Evolutionary conservation across 2,113 vertebrate genomes (phyloP), one percentile per base, ranked within the genome.

Genomic region (Hirundichthys speculiger): DNA sequence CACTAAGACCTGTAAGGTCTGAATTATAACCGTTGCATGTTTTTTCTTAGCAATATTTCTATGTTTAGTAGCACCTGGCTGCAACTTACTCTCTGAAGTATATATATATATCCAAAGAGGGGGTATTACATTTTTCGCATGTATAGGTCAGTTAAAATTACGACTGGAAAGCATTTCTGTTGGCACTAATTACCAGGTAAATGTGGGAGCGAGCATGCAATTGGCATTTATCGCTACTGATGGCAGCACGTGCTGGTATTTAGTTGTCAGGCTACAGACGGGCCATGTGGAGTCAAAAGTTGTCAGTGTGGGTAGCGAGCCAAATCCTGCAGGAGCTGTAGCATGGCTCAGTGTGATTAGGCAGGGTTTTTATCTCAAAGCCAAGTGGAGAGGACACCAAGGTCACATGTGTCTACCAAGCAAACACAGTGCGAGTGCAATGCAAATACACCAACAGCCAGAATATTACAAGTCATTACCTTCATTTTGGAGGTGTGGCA

Each of bases 161-260:
- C 11, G 68, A 65, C 27, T 75, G 69, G 59, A 55, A 62, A 49
- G 67, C 47, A 77, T 84, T 71, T 64, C 53, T 73, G 58, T 57
- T 54, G 70, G 54, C 75, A 69, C 81, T 83, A 76, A 80, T 83
- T 85, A 74, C 73, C 74, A 67, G 82, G 72, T 64, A 73, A 85
- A 78, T 78, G 69, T 69, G 48, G 59, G 73, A 68, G 63, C 73
- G 72, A 69, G 74, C 83, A 62, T 84, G 85, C 80, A 76, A 90
- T 87, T 88, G 85, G 83, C 80, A 88, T 89, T 87, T 84, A 83
- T 80, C 67, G 38, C 77, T 46, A 86, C 68, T 79, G 84, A 90
- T 81, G 74, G 74, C 80, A 84, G 76, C 86, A 80, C 80, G 82
- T 85, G 86, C 73, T 89, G 79, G 73, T 82, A 79, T 89, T 88